phyloP scores from a whole-genome alignment of 1,140 invertebrate genomes.

The Bombus affinis region DNA sequence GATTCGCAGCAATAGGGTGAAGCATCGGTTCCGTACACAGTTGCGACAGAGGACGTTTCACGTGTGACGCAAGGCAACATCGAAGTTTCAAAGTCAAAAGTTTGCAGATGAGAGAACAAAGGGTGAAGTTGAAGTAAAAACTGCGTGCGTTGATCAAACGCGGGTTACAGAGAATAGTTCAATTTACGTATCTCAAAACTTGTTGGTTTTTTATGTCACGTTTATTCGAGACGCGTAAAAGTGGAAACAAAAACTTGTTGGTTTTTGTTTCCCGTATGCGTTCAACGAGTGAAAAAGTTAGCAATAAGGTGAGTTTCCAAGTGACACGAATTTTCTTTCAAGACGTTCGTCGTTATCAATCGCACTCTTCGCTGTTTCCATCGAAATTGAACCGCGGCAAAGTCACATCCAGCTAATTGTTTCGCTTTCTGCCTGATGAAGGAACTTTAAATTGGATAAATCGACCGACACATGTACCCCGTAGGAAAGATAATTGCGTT shows the following conservation, averaged over 20 bases:
- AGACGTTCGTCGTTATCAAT: neutral
- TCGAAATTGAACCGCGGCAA: neutral
- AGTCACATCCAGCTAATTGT: neutral
- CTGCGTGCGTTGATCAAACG: neutral
- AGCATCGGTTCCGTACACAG: neutral
- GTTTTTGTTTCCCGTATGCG: too few relatives aligned
- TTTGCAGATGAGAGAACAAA: neutral
- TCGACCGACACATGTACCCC: neutral
- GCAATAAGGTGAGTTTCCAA: too few relatives aligned
- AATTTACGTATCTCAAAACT: too few relatives aligned
- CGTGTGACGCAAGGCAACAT: neutral
- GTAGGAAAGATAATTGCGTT: constrained; percentile 16
- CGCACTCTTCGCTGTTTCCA: neutral
- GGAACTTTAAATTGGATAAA: neutral
- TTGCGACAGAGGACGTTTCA: neutral
- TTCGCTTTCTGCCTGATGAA: neutral
- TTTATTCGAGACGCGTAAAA: too few relatives aligned
- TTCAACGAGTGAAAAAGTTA: too few relatives aligned
- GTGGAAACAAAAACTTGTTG: too few relatives aligned
- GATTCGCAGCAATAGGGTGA: neutral
- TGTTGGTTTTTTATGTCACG: too few relatives aligned
- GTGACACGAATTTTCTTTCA: neutral
- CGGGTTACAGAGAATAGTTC: neutral
- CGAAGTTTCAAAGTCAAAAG: neutral
- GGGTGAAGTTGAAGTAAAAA: neutral